Evolutionary conservation across 1,140 invertebrate genomes (phyloP).

Genomic region (Oncopeltus fasciatus): DNA sequence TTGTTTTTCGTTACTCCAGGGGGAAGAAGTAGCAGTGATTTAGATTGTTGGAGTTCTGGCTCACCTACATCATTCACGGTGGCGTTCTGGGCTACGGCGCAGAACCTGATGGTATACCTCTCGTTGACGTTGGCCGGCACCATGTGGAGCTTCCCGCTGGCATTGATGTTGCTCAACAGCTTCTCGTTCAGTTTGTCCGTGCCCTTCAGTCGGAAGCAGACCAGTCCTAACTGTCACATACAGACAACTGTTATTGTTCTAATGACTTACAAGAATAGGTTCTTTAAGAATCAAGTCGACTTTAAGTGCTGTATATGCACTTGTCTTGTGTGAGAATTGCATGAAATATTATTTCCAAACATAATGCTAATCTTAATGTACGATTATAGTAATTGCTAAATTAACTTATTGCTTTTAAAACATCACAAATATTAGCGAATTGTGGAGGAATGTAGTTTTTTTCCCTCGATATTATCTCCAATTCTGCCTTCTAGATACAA

Average conservation of each 20-base stretch:
- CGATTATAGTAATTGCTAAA: no score
- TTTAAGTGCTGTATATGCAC: no score
- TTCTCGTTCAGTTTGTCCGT: constrained; percentile 84
- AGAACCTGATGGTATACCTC: constrained; percentile 86
- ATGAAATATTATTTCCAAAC: no score
- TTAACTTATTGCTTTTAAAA: no score
- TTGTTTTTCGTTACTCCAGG: not conserved
- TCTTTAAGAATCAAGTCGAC: no score
- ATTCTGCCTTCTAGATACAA: no score
- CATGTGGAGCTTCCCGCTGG: constrained; percentile 93
- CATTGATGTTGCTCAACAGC: constrained; percentile 84
- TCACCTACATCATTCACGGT: constrained; percentile 73
- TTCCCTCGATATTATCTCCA: no score
- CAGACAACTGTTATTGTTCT: no score
- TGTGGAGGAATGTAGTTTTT: no score
- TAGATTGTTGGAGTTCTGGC: constrained; percentile 18
- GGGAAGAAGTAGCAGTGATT: not conserved
- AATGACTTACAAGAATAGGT: no score
- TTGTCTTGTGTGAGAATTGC: no score
- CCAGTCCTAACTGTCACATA: constrained; percentile 52
- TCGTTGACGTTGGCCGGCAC: constrained; percentile 86
- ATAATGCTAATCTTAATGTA: not conserved
- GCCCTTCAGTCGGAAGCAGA: constrained; percentile 74
- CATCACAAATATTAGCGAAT: no score
- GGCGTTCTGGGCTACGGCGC: constrained; percentile 83